Percentiles rank a stretch among this genome's conserved stretches.
Evolutionary conservation across 1,140 invertebrate species (phyloP).

Genomic region (Octopus sinensis): DNA sequence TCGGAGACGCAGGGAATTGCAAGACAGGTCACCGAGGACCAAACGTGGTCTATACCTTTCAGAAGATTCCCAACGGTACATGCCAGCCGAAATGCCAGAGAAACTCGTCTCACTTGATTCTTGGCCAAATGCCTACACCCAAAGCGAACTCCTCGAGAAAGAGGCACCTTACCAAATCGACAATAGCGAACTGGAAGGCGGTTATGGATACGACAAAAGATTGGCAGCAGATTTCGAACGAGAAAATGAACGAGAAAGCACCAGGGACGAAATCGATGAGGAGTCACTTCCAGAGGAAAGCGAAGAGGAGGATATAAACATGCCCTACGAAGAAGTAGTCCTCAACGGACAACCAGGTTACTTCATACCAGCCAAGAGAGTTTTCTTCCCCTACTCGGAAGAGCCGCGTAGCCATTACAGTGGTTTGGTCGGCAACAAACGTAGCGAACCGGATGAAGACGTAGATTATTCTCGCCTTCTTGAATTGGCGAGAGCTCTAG

Average conservation of each 20-base stretch:
- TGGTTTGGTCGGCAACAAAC: slow-evolving; percentile 33
- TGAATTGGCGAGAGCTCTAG: slow-evolving; percentile 32
- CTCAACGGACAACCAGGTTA: slow-evolving; percentile 15
- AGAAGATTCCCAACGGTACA: background rate
- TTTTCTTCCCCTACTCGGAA: slow-evolving; percentile 37
- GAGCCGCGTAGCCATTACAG: slow-evolving; percentile 41
- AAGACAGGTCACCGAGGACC: background rate
- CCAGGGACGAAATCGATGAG: background rate
- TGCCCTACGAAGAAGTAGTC: background rate
- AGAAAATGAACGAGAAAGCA: too few relatives aligned
- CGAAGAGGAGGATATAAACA: background rate
- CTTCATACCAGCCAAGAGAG: slow-evolving; percentile 28
- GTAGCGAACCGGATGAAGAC: slow-evolving; percentile 35
- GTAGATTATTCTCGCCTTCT: slow-evolving; percentile 36
- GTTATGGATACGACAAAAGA: background rate
- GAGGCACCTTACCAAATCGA: background rate
- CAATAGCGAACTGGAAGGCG: background rate
- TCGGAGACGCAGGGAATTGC: background rate
- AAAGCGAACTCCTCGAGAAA: background rate
- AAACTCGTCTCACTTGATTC: background rate
- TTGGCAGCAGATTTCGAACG: too few relatives aligned
- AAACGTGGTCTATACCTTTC: background rate
- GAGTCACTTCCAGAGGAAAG: background rate
- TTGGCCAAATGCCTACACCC: background rate
- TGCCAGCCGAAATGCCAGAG: background rate